These are phyloP conservation scores for Scopus umbretta DNA, from an alignment of 2,113 vertebrate genomes.

Conservation along the genomic window DNA sequence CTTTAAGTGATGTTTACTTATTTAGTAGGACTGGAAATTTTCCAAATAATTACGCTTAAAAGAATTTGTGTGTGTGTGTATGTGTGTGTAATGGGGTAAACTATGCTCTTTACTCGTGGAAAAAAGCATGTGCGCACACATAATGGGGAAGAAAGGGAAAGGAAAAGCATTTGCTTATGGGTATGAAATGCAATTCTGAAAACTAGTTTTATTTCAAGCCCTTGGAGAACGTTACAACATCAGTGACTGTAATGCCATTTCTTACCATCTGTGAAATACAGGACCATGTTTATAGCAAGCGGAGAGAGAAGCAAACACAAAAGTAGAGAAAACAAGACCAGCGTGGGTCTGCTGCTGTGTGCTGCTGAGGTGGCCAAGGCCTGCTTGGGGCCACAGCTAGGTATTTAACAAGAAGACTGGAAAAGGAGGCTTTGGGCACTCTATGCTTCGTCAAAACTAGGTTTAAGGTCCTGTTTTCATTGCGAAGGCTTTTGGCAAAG, in stretches of 20 bases:
- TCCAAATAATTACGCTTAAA: neutral
- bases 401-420: neutral
- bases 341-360: neutral
- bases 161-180: neutral
- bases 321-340: neutral
- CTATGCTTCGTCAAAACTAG: neutral
- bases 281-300: neutral
- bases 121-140: neutral
- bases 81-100: neutral
- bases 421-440: neutral
- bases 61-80: neutral
- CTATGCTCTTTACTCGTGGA: neutral
- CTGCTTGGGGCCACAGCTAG: neutral
- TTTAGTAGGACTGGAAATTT: neutral
- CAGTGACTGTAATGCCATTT: neutral
- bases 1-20: neutral
- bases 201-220: neutral
- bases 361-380: neutral
- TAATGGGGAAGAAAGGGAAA: neutral
- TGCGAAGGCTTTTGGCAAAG: neutral
- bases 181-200: neutral
- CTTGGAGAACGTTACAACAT: neutral
- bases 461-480: neutral
- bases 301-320: neutral
- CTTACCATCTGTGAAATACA: neutral